These are phyloP conservation scores for Macrophya annulata DNA, from an alignment of 2,888 invertebrate species.

Conservation along the genomic window DNA sequence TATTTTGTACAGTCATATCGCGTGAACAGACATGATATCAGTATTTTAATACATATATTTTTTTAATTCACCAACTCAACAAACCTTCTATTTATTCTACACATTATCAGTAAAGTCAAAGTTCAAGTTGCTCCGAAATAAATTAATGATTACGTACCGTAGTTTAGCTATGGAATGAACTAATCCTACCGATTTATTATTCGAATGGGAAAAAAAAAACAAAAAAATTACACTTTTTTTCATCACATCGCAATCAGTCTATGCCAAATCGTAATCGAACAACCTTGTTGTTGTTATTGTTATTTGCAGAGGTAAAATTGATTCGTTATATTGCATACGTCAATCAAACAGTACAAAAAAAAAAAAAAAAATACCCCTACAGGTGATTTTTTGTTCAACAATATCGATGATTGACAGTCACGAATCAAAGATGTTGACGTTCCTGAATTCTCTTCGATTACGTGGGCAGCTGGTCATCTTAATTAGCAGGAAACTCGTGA, in stretches of 20 bases:
- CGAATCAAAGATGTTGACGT: constrained; percentile 8
- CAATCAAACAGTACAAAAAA: constrained; percentile 11
- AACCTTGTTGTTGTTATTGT: not conserved
- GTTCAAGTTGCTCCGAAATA: not conserved
- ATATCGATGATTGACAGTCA: not conserved
- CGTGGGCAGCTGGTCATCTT: not conserved
- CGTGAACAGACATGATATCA: not conserved
- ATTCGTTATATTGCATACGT: not conserved
- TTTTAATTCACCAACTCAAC: not conserved
- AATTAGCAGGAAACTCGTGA: constrained; percentile 12
- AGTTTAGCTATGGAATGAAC: not conserved
- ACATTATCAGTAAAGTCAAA: constrained; percentile 7
- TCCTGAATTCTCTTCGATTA: not conserved
- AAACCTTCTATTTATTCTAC: not conserved
- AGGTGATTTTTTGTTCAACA: not conserved
- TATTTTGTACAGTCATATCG: not conserved
- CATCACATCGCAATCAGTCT: not conserved
- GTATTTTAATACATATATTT: not conserved
- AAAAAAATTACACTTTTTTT: constrained; percentile 2
- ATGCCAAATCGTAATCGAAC: not conserved
- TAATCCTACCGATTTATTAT: not conserved
- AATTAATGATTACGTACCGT: not conserved
- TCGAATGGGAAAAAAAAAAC: not conserved
- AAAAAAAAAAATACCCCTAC: constrained; percentile 4
- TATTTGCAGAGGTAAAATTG: not conserved